These are phyloP conservation scores for Pandemis corylana DNA, from an alignment of 2,888 invertebrate genomes.

Conservation along the genomic window DNA sequence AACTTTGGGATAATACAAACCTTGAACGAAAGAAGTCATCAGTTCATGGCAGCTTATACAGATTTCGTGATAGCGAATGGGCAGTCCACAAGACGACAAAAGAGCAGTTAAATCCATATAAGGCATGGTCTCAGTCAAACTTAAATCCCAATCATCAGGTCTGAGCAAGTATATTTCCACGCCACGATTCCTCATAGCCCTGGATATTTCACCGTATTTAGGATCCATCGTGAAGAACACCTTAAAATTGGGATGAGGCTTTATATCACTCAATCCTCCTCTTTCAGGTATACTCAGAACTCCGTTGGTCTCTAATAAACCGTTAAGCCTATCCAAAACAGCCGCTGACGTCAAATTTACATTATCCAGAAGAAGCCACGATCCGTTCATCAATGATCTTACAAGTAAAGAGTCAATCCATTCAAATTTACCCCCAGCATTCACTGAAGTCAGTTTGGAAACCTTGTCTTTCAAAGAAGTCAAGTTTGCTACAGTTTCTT, in stretches of 20 bases:
- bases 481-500: constrained; percentile 64
- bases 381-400: constrained; percentile 92
- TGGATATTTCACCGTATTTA: constrained; percentile 97
- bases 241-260: constrained; percentile 95
- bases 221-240: constrained; percentile 98
- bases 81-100: constrained; percentile 72
- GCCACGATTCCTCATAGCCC: constrained; percentile 99
- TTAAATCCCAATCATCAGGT: constrained; percentile 64
- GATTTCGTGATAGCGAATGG: constrained; percentile 65
- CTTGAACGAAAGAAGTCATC: constrained; percentile 75
- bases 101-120: constrained; percentile 76
- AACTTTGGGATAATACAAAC: constrained; percentile 54
- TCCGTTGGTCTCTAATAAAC: constrained; percentile 96
- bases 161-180: constrained; percentile 90
- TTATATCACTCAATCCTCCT: constrained; percentile 92
- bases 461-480: constrained; percentile 72
- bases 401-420: constrained; percentile 96
- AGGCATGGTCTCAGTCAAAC: constrained; percentile 67
- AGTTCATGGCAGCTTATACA: constrained; percentile 72
- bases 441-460: constrained; percentile 85
- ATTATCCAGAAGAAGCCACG: constrained; percentile 95
- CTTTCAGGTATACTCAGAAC: constrained; percentile 95
- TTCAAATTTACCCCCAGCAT: constrained; percentile 95
- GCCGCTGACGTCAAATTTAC: constrained; percentile 98
- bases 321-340: constrained; percentile 98